Base-by-base conservation (phyloP, 2,797 vertebrate genomes). In the Melanotaenia pygmaea region DNA sequence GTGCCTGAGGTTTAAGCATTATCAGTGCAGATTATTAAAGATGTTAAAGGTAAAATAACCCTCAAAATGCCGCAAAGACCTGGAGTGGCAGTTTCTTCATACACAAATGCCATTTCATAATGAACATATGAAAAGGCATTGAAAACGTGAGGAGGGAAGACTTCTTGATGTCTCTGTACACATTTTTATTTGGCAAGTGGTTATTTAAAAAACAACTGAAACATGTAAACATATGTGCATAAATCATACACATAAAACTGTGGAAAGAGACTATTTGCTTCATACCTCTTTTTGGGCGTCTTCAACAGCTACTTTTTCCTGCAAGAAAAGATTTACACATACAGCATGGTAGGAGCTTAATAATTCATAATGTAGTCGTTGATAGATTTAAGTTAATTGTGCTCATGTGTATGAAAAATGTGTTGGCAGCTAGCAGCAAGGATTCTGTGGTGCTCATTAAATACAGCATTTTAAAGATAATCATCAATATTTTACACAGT, bases 281-380 rank as follows among this genome's bases (percentile, higher is more conserved):
- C 64, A 7, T 90, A 95, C 95, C 94, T 95, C 94, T 86, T 93
- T 94, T 14, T 94, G 86, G 70, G 90, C 64, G 59, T 91, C 91
- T 62, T 93, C 94, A 16, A 81, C 78, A 0, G 84, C 51, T 20
- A 78, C 78, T 80, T 94, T 94, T 69, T 95, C 94, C 95, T 96
- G 79, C 26, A 80, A 16, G 12, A 70, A 78, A 59, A 80, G 24
- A 11, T 79, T 37, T 3, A 54, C 8, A 71, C 3, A 13, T 5
- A 1, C 1, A 37, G 32, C 79, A 34, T 62, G 8, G 8, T 64
- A 9, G 62, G 24, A 0, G 1, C 59, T 74, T 53, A 20, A 63
- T 24, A 59, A 51, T 9, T 47, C 2, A 9, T n/a, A 20, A 45
- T 7, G 16, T 18, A 45, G 16, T 16, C 18, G 5, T n/a, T 57